These are phyloP conservation scores for Trichosurus vulpecula DNA, from an alignment of 2,797 vertebrate species.

Conservation along the genomic window DNA sequence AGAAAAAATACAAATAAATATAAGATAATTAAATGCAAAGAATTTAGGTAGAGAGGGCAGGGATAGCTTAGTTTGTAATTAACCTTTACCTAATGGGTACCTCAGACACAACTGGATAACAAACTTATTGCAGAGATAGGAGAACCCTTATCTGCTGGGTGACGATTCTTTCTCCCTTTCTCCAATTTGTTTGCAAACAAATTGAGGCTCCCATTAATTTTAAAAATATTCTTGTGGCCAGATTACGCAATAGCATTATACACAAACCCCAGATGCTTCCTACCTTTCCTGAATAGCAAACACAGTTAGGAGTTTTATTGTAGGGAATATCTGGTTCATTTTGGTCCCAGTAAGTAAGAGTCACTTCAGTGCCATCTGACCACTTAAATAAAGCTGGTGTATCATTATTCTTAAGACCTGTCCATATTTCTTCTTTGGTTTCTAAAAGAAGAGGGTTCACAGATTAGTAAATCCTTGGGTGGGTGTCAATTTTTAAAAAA, in stretches of 20 bases:
- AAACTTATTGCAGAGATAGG: conserved; percentile 18
- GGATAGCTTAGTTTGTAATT: neutral
- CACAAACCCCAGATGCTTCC: conserved; percentile 55
- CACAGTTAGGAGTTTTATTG: conserved; percentile 87
- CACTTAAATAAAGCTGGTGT: conserved; percentile 88
- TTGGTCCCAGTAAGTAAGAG: conserved; percentile 92
- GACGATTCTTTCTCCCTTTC: conserved; percentile 25
- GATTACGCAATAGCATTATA: conserved; percentile 41
- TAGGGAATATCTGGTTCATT: conserved; percentile 87
- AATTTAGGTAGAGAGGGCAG: neutral
- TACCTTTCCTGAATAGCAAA: conserved; percentile 90
- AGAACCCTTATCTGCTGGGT: neutral
- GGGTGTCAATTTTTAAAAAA: neutral
- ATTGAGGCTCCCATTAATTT: neutral
- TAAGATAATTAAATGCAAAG: neutral
- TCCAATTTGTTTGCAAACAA: conserved; percentile 46
- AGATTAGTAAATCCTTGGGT: neutral
- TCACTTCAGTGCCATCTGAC: conserved; percentile 86
- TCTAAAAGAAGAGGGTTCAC: conserved; percentile 78
- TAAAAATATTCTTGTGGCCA: conserved; percentile 19
- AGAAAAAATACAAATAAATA: neutral
- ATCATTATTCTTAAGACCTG: conserved; percentile 87
- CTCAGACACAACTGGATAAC: neutral
- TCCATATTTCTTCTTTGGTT: conserved; percentile 88
- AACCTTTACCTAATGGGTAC: conserved; percentile 23